Conservation (phyloP, 2,888 invertebrate genomes). For the Xestia rhomboidea region DNA sequence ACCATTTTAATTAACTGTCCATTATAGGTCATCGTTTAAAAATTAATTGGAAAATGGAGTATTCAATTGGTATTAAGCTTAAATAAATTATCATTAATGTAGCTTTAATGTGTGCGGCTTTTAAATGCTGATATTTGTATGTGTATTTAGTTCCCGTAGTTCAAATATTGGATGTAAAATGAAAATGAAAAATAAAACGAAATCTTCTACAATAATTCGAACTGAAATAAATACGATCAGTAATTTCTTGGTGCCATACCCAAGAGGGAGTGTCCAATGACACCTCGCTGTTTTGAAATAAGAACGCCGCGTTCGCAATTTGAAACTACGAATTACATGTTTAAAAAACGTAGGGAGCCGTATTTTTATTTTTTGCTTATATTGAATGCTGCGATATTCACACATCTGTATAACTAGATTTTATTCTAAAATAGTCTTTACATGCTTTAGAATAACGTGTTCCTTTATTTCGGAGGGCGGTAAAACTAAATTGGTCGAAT, state of each 20-base stretch:
- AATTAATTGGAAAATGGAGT: slow-evolving; percentile 13
- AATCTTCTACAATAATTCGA: neutral
- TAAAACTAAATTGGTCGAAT: slow-evolving; percentile 67
- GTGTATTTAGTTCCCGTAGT: neutral
- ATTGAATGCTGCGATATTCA: slow-evolving; percentile 64
- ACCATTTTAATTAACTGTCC: slow-evolving; percentile 27
- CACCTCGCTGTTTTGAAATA: slow-evolving; percentile 90
- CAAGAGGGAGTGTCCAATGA: slow-evolving; percentile 88
- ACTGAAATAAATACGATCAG: slow-evolving; percentile 20
- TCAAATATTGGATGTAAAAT: neutral
- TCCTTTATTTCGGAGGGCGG: neutral
- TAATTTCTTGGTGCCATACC: slow-evolving; percentile 76
- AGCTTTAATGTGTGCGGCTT: neutral
- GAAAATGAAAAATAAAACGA: neutral
- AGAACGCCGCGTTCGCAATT: slow-evolving; percentile 90
- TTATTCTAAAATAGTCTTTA: slow-evolving; percentile 38
- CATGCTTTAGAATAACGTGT: fast-evolving
- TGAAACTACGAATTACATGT: slow-evolving; percentile 90
- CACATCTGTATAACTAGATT: slow-evolving; percentile 10
- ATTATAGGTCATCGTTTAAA: slow-evolving; percentile 25
- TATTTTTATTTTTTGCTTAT: slow-evolving; percentile 83
- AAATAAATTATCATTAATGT: slow-evolving; percentile 12
- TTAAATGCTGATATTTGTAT: neutral
- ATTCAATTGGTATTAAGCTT: slow-evolving; percentile 14
- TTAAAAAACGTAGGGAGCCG: slow-evolving; percentile 86